These are phyloP conservation scores for Spodoptera litura DNA, from an alignment of 1,140 invertebrate species.

Conservation along the genomic window DNA sequence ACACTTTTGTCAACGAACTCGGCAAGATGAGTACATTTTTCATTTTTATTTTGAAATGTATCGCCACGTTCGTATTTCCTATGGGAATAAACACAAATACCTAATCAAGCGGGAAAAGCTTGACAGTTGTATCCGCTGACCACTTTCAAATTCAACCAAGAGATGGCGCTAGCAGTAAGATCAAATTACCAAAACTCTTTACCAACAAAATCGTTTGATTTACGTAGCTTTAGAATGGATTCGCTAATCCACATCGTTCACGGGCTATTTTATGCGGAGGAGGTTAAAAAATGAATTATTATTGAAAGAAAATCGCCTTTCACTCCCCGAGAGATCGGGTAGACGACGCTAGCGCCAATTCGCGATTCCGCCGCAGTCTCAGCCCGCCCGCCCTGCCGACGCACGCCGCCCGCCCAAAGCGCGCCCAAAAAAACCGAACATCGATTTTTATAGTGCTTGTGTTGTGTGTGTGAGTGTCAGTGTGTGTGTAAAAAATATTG, in stretches of 20 bases:
- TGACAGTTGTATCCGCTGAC: background rate
- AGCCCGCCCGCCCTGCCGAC: constrained; percentile 38
- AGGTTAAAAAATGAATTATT: constrained; percentile 10
- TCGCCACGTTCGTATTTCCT: constrained; percentile 32
- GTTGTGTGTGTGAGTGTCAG: constrained; percentile 42
- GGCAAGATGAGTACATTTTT: background rate
- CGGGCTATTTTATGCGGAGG: background rate
- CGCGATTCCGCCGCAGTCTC: constrained; percentile 28
- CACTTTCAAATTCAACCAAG: background rate
- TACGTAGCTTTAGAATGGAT: background rate
- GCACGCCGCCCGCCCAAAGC: constrained; percentile 37
- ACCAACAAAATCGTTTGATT: background rate
- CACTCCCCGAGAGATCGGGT: constrained; percentile 17
- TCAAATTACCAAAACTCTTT: background rate
- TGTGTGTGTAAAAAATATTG: constrained; percentile 42
- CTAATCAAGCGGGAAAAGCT: constrained; percentile 24
- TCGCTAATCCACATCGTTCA: background rate
- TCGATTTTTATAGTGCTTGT: constrained; percentile 47
- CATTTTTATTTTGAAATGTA: constrained; percentile 23
- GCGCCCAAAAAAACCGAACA: constrained; percentile 43
- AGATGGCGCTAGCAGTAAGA: constrained; percentile 16
- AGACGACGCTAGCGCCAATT: constrained; percentile 34
- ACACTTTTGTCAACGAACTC: constrained; percentile 4
- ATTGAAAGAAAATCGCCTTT: constrained; percentile 15
- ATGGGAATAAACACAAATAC: constrained; percentile 28